Percentiles rank a stretch among this genome's conserved stretches.
phyloP scores from a whole-genome alignment of 2,797 vertebrate species.

The Lacerta bilineata region DNA sequence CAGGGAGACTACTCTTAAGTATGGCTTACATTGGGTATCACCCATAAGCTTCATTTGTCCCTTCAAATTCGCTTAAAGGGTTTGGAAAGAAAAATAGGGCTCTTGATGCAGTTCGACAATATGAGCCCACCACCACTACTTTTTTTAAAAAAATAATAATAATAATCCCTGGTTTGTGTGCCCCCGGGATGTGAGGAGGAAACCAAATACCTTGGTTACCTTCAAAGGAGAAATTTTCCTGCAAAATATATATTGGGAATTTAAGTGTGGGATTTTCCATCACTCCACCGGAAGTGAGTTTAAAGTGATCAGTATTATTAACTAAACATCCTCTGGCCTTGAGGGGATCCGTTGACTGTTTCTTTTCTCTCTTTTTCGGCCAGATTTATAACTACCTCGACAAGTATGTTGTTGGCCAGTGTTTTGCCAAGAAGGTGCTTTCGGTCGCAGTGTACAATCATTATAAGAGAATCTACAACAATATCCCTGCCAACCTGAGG shows the following conservation, averaged over 20 bases:
- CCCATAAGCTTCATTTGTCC: background rate
- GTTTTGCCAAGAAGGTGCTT: conserved; percentile 97
- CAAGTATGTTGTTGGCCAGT: conserved; percentile 97
- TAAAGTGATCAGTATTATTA: background rate
- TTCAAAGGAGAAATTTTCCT: background rate
- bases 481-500: conserved; percentile 91
- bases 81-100: background rate
- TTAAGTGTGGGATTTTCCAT: background rate
- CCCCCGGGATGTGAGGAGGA: background rate
- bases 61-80: background rate
- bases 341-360: background rate
- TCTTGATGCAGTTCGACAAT: background rate
- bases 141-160: too few relatives aligned
- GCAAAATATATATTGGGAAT: too few relatives aligned
- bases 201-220: background rate
- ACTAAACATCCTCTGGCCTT: background rate
- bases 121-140: too few relatives aligned
- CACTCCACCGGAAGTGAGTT: background rate
- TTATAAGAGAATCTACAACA: conserved; percentile 99
- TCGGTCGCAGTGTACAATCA: conserved; percentile 99
- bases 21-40: too few relatives aligned
- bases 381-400: conserved; percentile 99
- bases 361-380: conserved; percentile 50
- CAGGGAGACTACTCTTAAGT: too few relatives aligned
- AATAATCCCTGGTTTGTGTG: background rate